Base-by-base conservation (phyloP, 2,113 vertebrate species). In the Sorex araneus region DNA sequence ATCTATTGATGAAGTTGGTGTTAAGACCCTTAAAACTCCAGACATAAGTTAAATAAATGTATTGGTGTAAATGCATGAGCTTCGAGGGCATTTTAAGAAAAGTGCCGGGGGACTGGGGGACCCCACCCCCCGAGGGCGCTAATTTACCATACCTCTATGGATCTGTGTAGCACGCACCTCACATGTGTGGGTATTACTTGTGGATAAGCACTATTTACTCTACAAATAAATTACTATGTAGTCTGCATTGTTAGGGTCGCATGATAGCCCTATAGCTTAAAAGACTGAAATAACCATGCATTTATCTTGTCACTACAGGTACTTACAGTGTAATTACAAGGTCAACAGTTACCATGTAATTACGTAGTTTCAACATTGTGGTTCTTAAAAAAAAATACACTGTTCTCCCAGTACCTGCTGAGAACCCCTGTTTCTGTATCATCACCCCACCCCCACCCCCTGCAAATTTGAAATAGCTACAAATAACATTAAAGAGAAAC, bases 301-400 rank as follows among this genome's bases (percentile, higher is more conserved):
- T 94, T 96, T 95, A 89, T 91, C 92, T 96, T 96, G 96, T 96
- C 96, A 94, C 87, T 96, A 97, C 84, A 97, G 93, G 94, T 96
- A 93, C 95, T 96, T 94, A 87, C 73, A 95, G 8, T 13, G 28
- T 86, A 96, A 96, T 96, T 96, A 97, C 95, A 96, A 96, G 96
- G 97, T 97, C 97, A 97, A 94, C 89, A 96, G 70, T 95, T 89
- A 95, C 76, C 93, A 87, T 92, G 95, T 71, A 93, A 43, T 93
- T 94, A 92, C 25, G 21, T 81, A 93, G 50, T 93, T 92, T 91
- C 89, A 75, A 93, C 90, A 75, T 25, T 94, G 95, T 94, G 70
- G 27, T 92, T 96, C 80, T 94, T 79, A 30, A 87, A 93, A 94
- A 90, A 88, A 86, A 87, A 88, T 50, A 77, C n/a, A 80, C 66